Base-by-base conservation (phyloP, 2,113 vertebrate species). In the Protomyctophum bolini region DNA sequence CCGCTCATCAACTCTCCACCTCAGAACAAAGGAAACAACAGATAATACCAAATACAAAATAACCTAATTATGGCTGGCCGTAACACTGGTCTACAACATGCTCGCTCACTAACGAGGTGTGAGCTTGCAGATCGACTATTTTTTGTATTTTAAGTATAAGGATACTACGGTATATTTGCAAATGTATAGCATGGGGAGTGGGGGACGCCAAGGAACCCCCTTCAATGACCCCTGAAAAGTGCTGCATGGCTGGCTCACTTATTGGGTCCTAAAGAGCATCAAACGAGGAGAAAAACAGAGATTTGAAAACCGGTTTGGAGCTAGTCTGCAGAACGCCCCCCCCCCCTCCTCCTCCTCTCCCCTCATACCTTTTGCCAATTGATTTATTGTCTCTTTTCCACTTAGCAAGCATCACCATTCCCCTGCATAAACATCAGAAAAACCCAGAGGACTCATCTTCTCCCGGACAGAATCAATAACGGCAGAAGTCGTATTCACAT, bases 381-480 rank as follows among this genome's bases (percentile, higher is more conserved):
- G 91, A 92, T 91, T 91, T 85, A 83, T 89, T 87, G 83, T 87
- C 89, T 86, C 76, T 80, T 82, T 85, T 85, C 86, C 82, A 90
- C 87, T 91, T 88, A 87, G 86, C 87, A 88, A 82, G 83, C 87
- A 80, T 90, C 86, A 79, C 87, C 87, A 89, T 84, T 75, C 86
- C 84, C 83, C 87, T 88, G 84, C 87, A 89, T 89, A 89, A 92
- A 91, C 89, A 91, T 86, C 79, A 83, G 79, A 87, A 88, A 90
- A 88, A 87, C 88, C 90, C 85, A 82, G 66, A 87, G 83, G 89
- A 87, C 82, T 91, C 84, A 88, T 87, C 86, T 87, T 87, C 86
- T 87, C 84, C 75, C 52, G 84, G 86, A 90, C 85, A 82, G 87
- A 89, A 90, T 91, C 87, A 81, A 89, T 91, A 87, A 84, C 68